phyloP scores from a whole-genome alignment of 2,888 invertebrate genomes.

The Eugnorisma glareosa region DNA sequence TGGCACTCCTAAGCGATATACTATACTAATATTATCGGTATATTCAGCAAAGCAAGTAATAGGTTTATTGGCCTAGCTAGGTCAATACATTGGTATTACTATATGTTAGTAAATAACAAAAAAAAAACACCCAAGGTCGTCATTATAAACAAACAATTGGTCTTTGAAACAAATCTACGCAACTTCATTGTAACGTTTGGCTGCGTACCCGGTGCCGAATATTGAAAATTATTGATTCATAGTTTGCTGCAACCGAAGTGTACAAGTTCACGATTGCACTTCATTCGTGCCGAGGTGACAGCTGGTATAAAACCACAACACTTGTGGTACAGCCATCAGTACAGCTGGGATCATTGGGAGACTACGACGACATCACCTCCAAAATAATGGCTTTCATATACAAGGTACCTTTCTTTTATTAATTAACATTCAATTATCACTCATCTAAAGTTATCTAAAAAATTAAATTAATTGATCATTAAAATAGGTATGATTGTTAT shows the following conservation, averaged over 20 bases:
- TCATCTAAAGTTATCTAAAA: not conserved
- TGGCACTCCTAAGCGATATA: not conserved
- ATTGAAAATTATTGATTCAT: slow-evolving; percentile 90
- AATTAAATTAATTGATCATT: not conserved
- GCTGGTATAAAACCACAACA: slow-evolving; percentile 86
- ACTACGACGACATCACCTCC: slow-evolving; percentile 63
- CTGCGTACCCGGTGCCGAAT: slow-evolving; percentile 81
- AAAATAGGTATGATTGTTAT: not conserved
- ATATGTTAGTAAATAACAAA: not conserved
- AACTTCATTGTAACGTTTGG: slow-evolving; percentile 77
- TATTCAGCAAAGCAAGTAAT: not conserved
- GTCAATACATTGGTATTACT: no score
- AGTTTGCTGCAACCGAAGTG: slow-evolving; percentile 84
- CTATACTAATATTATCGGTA: not conserved
- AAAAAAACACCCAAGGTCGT: slow-evolving; percentile 54
- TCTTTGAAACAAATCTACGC: slow-evolving; percentile 74
- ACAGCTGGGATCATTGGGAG: slow-evolving; percentile 77
- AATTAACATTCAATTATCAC: not conserved
- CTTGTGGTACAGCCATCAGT: slow-evolving; percentile 78
- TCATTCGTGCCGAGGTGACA: slow-evolving; percentile 80
- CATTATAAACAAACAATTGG: slow-evolving; percentile 62
- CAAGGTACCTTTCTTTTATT: slow-evolving; percentile 77
- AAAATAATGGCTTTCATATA: slow-evolving; percentile 83
- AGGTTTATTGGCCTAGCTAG: not conserved
- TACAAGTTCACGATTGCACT: slow-evolving; percentile 85